Base-by-base conservation (phyloP, 92 coral and sea anemone species). In the Porites cylindrica region DNA sequence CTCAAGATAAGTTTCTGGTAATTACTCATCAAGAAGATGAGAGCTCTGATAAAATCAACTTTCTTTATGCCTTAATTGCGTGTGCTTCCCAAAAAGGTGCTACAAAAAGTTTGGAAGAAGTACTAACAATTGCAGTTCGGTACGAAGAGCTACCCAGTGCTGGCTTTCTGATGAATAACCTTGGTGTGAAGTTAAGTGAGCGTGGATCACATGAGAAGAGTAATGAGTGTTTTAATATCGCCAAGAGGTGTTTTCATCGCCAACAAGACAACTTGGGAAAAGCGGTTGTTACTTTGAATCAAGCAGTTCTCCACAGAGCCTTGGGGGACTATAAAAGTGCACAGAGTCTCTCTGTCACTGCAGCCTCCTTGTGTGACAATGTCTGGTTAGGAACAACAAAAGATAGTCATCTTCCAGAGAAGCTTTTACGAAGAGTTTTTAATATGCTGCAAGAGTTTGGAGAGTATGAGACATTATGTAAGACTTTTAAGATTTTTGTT, bases 101-200 rank as follows among this genome's bases (percentile, higher is more conserved):
- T 21, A n/a, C 18, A 0, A 62, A 26, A 52, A n/a, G 19, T 71
- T 72, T 82, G 60, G 79, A 70, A 71, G 13, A 71, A 56, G 38
- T 71, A 56, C 29, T 17, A 10, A 51, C 50, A n/a, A 16, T 76
- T 58, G 78, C 70, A 2, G 65, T 12, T n/a, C n/a, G 19, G 1
- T 56, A 19, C 62, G 29, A 58, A 43, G 13, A 82, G 32, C 16
- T 10, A 14, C 58, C 50, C 19, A 19, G 63, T 71, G 71, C 62
- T 4, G 78, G 79, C 0, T 3, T 54, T 59, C 20, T 71, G 43
- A n/a, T 59, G 72, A 82, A 47, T 14, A 72, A 82, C 47, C 70
- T 82, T 59, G 86, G 86, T 10, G 86, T 82, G 38, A 70, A 71
- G 86, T 56, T 70, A 18, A 58, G 13, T 16, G 56, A 54, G 18